Evolutionary conservation across 2,888 invertebrate species (phyloP).

Genomic region (Drosophila stalkeri): DNA sequence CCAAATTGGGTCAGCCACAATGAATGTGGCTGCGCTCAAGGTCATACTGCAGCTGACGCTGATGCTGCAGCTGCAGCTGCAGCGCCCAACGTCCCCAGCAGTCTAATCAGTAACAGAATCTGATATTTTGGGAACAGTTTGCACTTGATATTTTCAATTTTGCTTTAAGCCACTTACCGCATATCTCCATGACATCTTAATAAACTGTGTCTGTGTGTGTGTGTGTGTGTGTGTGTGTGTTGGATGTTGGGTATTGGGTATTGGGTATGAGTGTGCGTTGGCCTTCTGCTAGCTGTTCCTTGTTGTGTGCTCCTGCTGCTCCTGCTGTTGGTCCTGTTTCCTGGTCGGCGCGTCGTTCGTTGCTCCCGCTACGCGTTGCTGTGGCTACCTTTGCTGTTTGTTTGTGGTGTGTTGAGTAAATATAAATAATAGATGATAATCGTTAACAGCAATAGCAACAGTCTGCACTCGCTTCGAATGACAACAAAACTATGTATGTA

Average conservation of each 20-base stretch:
- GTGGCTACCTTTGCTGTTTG: constrained; percentile 50
- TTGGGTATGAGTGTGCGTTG: neutral
- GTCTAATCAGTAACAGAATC: no score
- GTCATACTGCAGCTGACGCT: constrained; percentile 39
- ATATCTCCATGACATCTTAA: constrained; percentile 84
- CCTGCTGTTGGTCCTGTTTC: constrained; percentile 23
- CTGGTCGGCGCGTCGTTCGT: constrained; percentile 39
- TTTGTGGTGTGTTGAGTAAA: constrained; percentile 43
- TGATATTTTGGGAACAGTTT: neutral
- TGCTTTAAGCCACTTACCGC: constrained; percentile 74
- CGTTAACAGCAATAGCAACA: constrained; percentile 23
- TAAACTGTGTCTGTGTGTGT: constrained; percentile 34
- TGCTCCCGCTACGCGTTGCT: constrained; percentile 60
- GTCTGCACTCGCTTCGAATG: constrained; percentile 33
- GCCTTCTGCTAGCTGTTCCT: constrained; percentile 11
- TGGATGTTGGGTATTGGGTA: neutral
- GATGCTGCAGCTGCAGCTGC: neutral
- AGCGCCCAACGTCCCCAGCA: no score
- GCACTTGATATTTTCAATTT: constrained; percentile 7
- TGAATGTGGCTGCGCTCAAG: constrained; percentile 46
- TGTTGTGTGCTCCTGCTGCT: constrained; percentile 2
- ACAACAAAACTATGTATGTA: constrained; percentile 32
- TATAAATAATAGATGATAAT: constrained; percentile 52
- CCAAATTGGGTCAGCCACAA: constrained; percentile 62
- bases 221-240: constrained; percentile 1